Base-by-base conservation (phyloP, 1,140 invertebrate species). In the Phocides pigmalion region DNA sequence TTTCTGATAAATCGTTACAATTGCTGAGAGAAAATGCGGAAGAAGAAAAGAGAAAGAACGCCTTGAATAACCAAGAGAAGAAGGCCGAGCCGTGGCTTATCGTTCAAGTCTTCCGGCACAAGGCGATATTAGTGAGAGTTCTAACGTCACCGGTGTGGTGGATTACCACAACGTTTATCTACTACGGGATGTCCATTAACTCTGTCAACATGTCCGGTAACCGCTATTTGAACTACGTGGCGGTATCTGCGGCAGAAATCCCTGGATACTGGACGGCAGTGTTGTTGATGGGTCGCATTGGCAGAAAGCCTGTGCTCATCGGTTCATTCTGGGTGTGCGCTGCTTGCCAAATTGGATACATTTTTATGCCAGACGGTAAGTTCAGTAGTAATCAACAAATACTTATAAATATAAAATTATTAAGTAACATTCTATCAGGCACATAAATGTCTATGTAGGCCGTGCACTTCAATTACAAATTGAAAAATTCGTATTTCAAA, bases 271-370 rank as follows among this genome's bases (percentile, higher is more conserved):
- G 94, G 67, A 69, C 94, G 4, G 93, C 93, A 0, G 71, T 82
- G 11, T 28, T 75, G 8, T 59, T 87, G 3, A 72, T 88, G 62
- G 74, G 69, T 0, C 74, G 39, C 22, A 64, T 85, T 12, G 62
- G 93, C 76, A 71, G 94, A 44, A 77, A 92, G 25, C 73, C 94
- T 0, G 96, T 95, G 61, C 89, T 97, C 9, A 75, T 94, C 0
- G 95, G 95, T 0, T 96, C 96, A 80, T 94, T 94, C 76, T 94
- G 94, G 56, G 94, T 95, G 15, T 95, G 95, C 2, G 92, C 93
- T 51, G 93, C 94, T 0, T 95, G 95, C 73, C 93, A 94, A 37
- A 91, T 94, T 25, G 88, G 93, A 2, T 96, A 95, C 75, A 92
- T 96, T 51, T 95, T 94, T 54, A 94, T 95, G 9, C 93, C 94